A percentile compares a stretch with the other conserved stretches of the same genome.
These are phyloP conservation scores for Adelges cooleyi DNA, from an alignment of 1,140 invertebrate species.

Conservation along the genomic window DNA sequence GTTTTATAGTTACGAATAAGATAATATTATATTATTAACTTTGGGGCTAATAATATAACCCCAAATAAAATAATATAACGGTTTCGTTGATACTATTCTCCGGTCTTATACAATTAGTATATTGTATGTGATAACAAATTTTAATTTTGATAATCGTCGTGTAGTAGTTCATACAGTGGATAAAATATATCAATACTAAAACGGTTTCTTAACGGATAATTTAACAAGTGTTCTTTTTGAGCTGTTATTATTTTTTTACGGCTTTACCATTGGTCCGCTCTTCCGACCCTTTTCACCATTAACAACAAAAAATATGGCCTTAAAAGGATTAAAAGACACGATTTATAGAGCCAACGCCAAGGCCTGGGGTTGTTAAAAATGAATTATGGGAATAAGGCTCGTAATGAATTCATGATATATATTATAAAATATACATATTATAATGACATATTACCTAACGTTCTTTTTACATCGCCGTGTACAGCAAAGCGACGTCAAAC, in stretches of 20 bases:
- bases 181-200: not conserved
- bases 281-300: conserved; percentile 23
- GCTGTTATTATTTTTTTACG: not conserved
- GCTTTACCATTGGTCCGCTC: not conserved
- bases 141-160: too few species aligned
- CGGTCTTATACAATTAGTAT: too few species aligned
- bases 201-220: not conserved
- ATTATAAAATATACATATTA: not conserved
- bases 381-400: conserved; percentile 22
- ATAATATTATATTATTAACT: too few species aligned
- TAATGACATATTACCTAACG: too few species aligned
- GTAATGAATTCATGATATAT: conserved; percentile 15
- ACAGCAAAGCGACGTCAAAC: too few species aligned
- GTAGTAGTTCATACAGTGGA: too few species aligned
- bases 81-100: too few species aligned
- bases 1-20: too few species aligned
- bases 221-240: conserved; percentile 1
- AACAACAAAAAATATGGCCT: conserved; percentile 14
- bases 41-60: too few species aligned
- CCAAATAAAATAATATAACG: too few species aligned
- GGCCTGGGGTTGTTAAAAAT: conserved; percentile 20
- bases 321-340: conserved; percentile 28
- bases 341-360: conserved; percentile 7
- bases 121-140: too few species aligned
- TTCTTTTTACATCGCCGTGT: too few species aligned